phyloP scores from a whole-genome alignment of 1,140 invertebrate species.

The Ditylenchus dipsaci region DNA sequence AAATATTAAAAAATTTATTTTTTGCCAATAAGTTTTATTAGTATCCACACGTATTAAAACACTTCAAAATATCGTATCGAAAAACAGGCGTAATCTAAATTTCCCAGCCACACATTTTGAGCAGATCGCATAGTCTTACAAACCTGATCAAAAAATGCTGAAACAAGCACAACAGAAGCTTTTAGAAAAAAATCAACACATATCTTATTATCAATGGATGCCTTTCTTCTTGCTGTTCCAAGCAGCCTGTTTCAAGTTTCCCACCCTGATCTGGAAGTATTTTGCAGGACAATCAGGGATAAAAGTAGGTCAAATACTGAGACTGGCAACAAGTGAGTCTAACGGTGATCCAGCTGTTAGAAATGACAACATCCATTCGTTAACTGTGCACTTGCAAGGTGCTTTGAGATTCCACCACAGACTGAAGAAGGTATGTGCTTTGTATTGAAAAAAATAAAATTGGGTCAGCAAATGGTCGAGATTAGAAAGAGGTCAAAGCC shows the following conservation, averaged over 20 bases:
- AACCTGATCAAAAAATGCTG: no score
- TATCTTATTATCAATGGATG: conserved; percentile 62
- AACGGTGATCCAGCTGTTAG: conserved; percentile 49
- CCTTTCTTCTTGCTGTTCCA: conserved; percentile 60
- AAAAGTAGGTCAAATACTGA: conserved; percentile 52
- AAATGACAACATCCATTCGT: conserved; percentile 43
- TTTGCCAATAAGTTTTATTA: no score
- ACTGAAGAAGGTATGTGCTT: conserved; percentile 35
- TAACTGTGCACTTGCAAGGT: conserved; percentile 48
- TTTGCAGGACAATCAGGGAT: conserved; percentile 57
- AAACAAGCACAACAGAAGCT: no score
- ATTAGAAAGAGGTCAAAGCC: no score
- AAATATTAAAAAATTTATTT: no score
- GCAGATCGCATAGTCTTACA: no score
- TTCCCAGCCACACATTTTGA: no score
- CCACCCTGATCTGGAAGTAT: conserved; percentile 60
- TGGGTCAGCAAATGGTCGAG: no score
- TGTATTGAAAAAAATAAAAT: no score
- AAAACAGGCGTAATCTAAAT: no score
- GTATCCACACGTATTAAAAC: no score
- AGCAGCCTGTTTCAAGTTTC: conserved; percentile 59
- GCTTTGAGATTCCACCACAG: conserved; percentile 49
- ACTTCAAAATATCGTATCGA: no score
- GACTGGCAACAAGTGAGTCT: conserved; percentile 47
- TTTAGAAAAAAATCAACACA: conserved; percentile 31